Evolutionary conservation across 2,888 invertebrate genomes (phyloP), one percentile per base, ranked within the genome.

Genomic region (Phrixothrix hirtus): DNA sequence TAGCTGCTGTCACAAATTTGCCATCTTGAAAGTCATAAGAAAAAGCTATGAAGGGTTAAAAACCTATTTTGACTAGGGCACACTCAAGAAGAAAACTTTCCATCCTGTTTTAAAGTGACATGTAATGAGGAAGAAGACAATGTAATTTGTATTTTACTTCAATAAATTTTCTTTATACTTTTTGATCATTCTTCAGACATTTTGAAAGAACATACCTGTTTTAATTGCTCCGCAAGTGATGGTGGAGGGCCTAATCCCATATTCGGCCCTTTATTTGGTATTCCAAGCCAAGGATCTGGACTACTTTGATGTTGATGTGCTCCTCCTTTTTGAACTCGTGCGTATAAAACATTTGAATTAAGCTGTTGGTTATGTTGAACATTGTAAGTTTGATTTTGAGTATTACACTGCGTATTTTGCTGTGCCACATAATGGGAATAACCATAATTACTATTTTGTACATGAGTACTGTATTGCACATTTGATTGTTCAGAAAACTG

Each of bases 171-270:
- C n/a, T n/a, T n/a, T n/a, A n/a, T n/a, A n/a, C n/a, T n/a, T n/a
- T n/a, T n/a, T n/a, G n/a, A n/a, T n/a, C n/a, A n/a, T n/a, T n/a
- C n/a, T n/a, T n/a, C n/a, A n/a, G n/a, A n/a, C 7, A 21, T 7
- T 21, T 21, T 7, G 21, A 7, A 3, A 21, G 4, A 21, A 21
- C 7, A 21, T 67, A 74, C 90, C 75, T 89, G 89, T 79, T 91
- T 91, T 66, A 92, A 80, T 75, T 92, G 92, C 76, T 92, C 92
- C 12, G 91, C 90, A 62, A 92, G 81, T 48, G 88, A 89, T 59
- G 89, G 82, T 39, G 89, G 87, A 51, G 89, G 89, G 67, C 86
- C 86, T 58, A 79, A 77, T 10, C 78, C 75, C 48, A 78, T 76
- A 52, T 65, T 70, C 14, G 62, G 63, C 13, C 66, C 61, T 45